phyloP scores from a whole-genome alignment of 2,888 invertebrate species.

The Ceramica pisi region DNA sequence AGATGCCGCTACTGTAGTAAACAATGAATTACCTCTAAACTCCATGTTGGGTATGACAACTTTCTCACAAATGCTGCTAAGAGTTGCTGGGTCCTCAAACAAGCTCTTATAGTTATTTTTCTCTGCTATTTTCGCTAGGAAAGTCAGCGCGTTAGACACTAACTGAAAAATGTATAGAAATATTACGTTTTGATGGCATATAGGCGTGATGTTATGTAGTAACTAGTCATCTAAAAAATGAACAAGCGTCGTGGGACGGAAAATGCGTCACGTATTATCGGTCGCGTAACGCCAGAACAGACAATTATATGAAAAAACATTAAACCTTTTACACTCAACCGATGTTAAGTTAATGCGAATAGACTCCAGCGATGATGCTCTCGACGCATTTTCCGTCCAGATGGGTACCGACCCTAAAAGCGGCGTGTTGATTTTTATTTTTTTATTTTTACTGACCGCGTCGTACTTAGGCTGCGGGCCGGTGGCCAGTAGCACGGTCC shows the following conservation, averaged over 20 bases:
- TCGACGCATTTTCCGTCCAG: too few relatives aligned
- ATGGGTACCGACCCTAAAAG: too few relatives aligned
- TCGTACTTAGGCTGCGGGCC: conserved; percentile 97
- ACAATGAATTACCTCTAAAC: conserved; percentile 93
- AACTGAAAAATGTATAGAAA: conserved; percentile 91
- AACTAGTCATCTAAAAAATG: too few relatives aligned
- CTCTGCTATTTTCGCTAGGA: conserved; percentile 98
- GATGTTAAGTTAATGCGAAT: too few relatives aligned
- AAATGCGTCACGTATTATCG: too few relatives aligned
- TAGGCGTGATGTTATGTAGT: too few relatives aligned
- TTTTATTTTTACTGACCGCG: conserved; percentile 90
- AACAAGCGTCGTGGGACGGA: too few relatives aligned
- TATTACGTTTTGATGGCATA: not conserved
- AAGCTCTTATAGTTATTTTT: conserved; percentile 96
- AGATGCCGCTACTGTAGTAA: not conserved
- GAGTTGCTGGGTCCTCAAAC: conserved; percentile 96
- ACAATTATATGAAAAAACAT: too few relatives aligned
- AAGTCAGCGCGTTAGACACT: conserved; percentile 98
- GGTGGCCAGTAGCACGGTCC: conserved; percentile 97
- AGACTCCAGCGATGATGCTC: too few relatives aligned
- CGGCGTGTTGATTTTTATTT: too few relatives aligned
- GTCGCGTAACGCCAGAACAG: too few relatives aligned
- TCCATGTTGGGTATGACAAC: conserved; percentile 99
- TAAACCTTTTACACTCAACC: too few relatives aligned
- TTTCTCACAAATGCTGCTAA: conserved; percentile 98